A percentile compares a stretch with the other conserved stretches of the same genome.
Conservation (phyloP, 1,140 invertebrate species). For the Ips typographus region DNA sequence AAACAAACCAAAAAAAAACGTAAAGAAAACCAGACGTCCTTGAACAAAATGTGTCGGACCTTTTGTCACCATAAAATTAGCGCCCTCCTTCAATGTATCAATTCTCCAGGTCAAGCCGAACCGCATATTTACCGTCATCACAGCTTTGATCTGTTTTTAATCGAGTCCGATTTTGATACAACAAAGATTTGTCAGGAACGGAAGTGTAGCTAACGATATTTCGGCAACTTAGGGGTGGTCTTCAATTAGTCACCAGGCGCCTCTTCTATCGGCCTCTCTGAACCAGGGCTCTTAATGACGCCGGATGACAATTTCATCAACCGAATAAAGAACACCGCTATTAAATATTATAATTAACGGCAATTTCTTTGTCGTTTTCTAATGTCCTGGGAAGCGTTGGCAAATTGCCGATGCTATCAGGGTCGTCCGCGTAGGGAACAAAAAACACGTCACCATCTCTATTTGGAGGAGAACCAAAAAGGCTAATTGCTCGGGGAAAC, state of each 20-base stretch:
- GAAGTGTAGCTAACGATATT: slow-evolving; percentile 9
- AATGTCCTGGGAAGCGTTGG: slow-evolving; percentile 29
- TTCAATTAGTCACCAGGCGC: slow-evolving; percentile 30
- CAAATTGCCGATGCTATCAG: slow-evolving; percentile 29
- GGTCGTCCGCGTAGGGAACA: not conserved
- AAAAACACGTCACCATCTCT: not conserved
- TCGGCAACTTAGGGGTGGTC: slow-evolving; percentile 31
- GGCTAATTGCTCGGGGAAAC: slow-evolving; percentile 6
- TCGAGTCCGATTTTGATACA: not conserved
- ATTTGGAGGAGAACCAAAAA: not conserved
- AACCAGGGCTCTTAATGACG: slow-evolving; percentile 15
- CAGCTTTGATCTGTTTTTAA: slow-evolving; percentile 23
- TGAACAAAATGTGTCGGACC: not conserved
- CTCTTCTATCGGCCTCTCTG: slow-evolving; percentile 11
- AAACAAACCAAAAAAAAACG: not conserved
- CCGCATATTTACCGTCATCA: not conserved
- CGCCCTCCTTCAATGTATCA: not conserved
- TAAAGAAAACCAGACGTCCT: not conserved
- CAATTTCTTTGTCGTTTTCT: slow-evolving; percentile 32
- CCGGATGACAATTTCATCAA: slow-evolving; percentile 34
- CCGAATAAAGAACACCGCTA: slow-evolving; percentile 28
- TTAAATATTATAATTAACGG: slow-evolving; percentile 26
- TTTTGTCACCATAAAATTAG: slow-evolving; percentile 3
- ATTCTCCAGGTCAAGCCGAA: not conserved
- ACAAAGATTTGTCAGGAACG: not conserved